Evolutionary conservation across 1,140 invertebrate species (phyloP).

Genomic region (Conopomorpha cramerella): DNA sequence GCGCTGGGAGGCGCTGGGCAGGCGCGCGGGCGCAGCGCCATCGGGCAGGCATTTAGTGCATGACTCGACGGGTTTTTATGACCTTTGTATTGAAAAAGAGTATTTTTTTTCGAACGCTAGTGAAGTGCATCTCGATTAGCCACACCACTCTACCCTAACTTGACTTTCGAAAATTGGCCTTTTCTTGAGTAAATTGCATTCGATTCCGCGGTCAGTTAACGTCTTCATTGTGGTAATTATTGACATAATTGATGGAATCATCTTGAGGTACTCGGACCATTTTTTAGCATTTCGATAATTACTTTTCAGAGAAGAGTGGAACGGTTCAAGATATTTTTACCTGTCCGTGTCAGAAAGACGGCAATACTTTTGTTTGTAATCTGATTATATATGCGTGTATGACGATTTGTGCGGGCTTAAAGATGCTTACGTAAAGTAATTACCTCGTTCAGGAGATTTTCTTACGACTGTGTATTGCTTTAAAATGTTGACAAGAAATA

Average conservation of each 20-base stretch:
- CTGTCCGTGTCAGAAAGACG: no score
- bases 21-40: slow-evolving; percentile 29
- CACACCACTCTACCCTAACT: background rate
- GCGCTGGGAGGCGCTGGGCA: slow-evolving; percentile 11
- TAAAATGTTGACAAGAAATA: no score
- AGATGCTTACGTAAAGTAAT: no score
- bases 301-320: no score
- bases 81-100: slow-evolving; percentile 53
- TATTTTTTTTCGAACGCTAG: slow-evolving; percentile 3
- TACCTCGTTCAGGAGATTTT: no score
- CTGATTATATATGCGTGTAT: no score
- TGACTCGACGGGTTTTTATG: slow-evolving; percentile 53
- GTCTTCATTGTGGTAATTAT: slow-evolving; percentile 17
- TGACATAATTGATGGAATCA: slow-evolving; percentile 17
- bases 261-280: no score
- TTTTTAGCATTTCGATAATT: no score
- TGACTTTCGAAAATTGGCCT: slow-evolving; percentile 16
- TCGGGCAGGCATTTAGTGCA: slow-evolving; percentile 44
- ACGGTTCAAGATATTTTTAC: no score
- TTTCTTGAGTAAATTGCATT: slow-evolving; percentile 22
- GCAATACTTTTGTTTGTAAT: no score
- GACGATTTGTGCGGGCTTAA: no score
- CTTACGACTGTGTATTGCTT: no score
- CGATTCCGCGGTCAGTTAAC: slow-evolving; percentile 22
- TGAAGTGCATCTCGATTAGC: background rate